These are phyloP conservation scores for Athalia circularis DNA, from an alignment of 2,888 invertebrate species.

Conservation along the genomic window DNA sequence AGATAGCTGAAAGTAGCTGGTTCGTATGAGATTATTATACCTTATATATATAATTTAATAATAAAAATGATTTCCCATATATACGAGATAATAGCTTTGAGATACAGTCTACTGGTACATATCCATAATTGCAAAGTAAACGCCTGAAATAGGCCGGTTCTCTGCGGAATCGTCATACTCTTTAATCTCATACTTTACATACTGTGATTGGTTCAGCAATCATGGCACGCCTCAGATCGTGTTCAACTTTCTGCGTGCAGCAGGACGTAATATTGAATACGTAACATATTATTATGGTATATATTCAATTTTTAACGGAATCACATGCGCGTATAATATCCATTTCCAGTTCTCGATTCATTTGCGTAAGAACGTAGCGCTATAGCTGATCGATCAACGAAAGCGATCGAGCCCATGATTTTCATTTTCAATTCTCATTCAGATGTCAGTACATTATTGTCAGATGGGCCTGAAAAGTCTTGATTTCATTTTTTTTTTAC, in stretches of 20 bases:
- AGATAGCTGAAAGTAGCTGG: neutral
- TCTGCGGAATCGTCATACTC: slow-evolving; percentile 11
- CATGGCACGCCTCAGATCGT: neutral
- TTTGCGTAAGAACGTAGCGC: too few species aligned
- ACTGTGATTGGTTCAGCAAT: slow-evolving; percentile 2
- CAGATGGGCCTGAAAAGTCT: too few species aligned
- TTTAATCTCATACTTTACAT: slow-evolving; percentile 23
- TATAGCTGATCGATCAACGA: too few species aligned
- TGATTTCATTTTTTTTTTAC: too few species aligned
- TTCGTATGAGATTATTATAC: neutral
- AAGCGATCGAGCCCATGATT: too few species aligned
- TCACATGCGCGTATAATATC: too few species aligned
- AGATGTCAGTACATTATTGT: too few species aligned
- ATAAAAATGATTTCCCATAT: neutral
- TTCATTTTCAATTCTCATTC: too few species aligned
- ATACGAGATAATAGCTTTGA: slow-evolving; percentile 22
- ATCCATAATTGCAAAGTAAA: slow-evolving; percentile 25
- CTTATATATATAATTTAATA: neutral
- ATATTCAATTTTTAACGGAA: too few species aligned
- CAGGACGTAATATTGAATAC: too few species aligned
- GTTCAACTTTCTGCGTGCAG: neutral
- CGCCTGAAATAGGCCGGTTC: slow-evolving; percentile 8
- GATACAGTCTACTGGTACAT: neutral
- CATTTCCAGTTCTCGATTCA: too few species aligned
- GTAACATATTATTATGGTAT: too few species aligned